These are phyloP conservation scores for Rhincodon typus DNA, from an alignment of 2,797 vertebrate genomes.

Conservation along the genomic window DNA sequence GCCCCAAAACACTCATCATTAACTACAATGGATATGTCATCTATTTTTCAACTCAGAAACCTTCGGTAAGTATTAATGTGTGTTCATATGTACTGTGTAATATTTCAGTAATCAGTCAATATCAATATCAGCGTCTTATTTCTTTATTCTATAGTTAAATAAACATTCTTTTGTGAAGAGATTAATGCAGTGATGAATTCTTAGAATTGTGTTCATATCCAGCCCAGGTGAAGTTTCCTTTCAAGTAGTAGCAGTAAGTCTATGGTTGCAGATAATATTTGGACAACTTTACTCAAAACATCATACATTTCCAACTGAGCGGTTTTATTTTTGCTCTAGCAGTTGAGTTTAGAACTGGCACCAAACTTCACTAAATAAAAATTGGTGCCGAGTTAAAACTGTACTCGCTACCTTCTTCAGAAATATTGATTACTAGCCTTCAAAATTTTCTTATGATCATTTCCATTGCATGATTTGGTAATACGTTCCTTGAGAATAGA, in stretches of 20 bases:
- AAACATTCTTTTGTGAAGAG: background rate
- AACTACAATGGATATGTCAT: background rate
- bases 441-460: background rate
- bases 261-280: background rate
- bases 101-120: background rate
- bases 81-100: background rate
- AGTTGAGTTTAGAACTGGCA: background rate
- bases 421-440: background rate
- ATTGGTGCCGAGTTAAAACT: background rate
- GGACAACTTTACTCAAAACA: too few relatives aligned
- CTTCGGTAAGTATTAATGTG: background rate
- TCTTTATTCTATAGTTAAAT: background rate
- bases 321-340: background rate
- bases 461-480: background rate
- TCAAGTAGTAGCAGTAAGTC: background rate
- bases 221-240: background rate
- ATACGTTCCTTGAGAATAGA: background rate
- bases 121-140: background rate
- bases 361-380: background rate
- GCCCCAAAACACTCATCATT: conserved; percentile 4
- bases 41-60: background rate
- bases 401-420: background rate
- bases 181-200: background rate
- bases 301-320: too few relatives aligned
- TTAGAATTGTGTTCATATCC: background rate